Base-by-base conservation (phyloP, 2,797 vertebrate species). In the Sebastes diploproa region DNA sequence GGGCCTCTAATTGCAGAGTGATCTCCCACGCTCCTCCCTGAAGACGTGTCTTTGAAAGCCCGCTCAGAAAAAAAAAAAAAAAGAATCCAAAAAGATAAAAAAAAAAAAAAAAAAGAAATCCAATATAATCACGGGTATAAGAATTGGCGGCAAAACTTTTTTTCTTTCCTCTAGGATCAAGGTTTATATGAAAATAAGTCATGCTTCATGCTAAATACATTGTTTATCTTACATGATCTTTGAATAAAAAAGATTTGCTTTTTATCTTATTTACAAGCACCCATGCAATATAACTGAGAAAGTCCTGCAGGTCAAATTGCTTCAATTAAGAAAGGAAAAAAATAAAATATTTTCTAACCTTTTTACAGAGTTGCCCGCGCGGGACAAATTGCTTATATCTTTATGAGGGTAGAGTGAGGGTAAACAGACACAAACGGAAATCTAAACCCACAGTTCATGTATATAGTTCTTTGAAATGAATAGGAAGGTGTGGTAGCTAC, bases 141-240 rank as follows among this genome's bases (percentile, higher is more conserved):
- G 97, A 97, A 97, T 96, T 96, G 97, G 97, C 97, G 96, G 96
- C 96, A 97, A 97, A 96, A 96, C 96, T 97, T 96, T 97, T 91
- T 92, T 92, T 92, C 89, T 93, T 92, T 94, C 97, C 95, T 97
- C 96, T 98, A 97, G 96, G 96, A 96, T 97, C 97, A 98, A 96
- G 97, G 96, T 97, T 98, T 97, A 97, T 99, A 99, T 97, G 98
- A 99, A 99, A 99, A 99, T 98, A 99, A 98, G 97, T 97, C 98
- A 99, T 99, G 98, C 98, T 98, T 98, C 98, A 99, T 99, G 98
- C 98, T 99, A 99, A 98, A 99, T 98, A 99, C 98, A 98, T 97
- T 86, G 97, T 98, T 98, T 98, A 98, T 98, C 97, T 98, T 98
- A 99, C 98, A 98, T 97, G 97, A 97, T 98, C 96, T 98, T 96